phyloP scores from a whole-genome alignment of 2,797 vertebrate species.

The Oreochromis mossambicus region DNA sequence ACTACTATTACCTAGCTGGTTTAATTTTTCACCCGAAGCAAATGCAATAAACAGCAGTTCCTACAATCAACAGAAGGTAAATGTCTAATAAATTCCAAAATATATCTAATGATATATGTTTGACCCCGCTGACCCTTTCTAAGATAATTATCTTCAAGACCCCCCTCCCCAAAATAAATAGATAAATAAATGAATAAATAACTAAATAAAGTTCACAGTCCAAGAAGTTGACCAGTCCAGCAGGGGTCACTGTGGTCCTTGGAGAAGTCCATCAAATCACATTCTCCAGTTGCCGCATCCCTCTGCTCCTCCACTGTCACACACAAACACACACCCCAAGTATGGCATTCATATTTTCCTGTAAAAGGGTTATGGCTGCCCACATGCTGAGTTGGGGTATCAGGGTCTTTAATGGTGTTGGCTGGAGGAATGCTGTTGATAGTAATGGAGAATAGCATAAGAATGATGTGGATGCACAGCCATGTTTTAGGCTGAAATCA shows the following conservation, averaged over 20 bases:
- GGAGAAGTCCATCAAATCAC: slow-evolving; percentile 32
- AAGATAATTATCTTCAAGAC: not conserved
- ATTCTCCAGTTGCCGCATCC: slow-evolving; percentile 1
- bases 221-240: slow-evolving; percentile 65
- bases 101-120: slow-evolving; percentile 14
- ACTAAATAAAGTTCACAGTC: not conserved
- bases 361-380: not conserved
- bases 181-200: not conserved
- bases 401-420: not conserved
- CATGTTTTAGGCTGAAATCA: not conserved
- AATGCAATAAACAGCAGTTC: slow-evolving; percentile 13
- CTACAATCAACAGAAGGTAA: slow-evolving; percentile 32
- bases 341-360: not conserved
- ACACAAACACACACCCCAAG: not conserved
- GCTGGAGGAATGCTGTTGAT: not conserved
- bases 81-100: not conserved
- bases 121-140: slow-evolving; percentile 10
- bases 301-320: not conserved
- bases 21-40: not conserved
- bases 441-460: not conserved
- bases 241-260: slow-evolving; percentile 79
- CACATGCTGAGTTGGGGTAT: not conserved
- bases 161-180: not conserved
- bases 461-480: not conserved
- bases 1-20: not conserved